A percentile compares a stretch with the other conserved stretches of the same genome.
These are phyloP conservation scores for Caenorhabditis becei DNA, from an alignment of 2,888 invertebrate genomes.

Conservation along the genomic window DNA sequence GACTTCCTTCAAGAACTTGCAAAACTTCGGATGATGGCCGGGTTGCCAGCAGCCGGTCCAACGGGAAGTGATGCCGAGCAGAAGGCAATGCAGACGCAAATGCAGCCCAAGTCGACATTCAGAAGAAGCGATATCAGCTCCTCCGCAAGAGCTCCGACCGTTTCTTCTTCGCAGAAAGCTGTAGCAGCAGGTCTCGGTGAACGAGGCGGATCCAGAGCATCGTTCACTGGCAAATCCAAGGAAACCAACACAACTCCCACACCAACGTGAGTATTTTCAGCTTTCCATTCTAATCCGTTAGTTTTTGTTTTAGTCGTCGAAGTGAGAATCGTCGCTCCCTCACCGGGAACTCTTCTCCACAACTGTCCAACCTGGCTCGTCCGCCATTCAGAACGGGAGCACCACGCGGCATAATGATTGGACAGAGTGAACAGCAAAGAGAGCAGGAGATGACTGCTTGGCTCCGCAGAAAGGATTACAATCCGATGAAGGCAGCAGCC, in stretches of 20 bases:
- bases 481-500: conserved; percentile 94
- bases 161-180: conserved; percentile 56
- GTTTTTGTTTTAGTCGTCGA: conserved; percentile 22
- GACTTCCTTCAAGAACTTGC: conserved; percentile 65
- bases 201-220: conserved; percentile 39
- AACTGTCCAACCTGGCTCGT: conserved; percentile 44
- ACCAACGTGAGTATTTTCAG: conserved; percentile 26
- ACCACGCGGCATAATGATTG: conserved; percentile 56
- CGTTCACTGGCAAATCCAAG: conserved; percentile 39
- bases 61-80: conserved; percentile 44
- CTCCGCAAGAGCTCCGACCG: conserved; percentile 58
- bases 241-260: conserved; percentile 42
- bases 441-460: conserved; percentile 94
- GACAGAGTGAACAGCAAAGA: conserved; percentile 68
- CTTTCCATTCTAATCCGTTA: not conserved
- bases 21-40: conserved; percentile 66
- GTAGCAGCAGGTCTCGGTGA: conserved; percentile 43
- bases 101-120: conserved; percentile 72
- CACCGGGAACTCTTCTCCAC: conserved; percentile 57
- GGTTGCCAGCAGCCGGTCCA: conserved; percentile 54
- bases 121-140: conserved; percentile 58
- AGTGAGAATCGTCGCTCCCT: conserved; percentile 55
- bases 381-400: conserved; percentile 56
- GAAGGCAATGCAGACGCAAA: conserved; percentile 41
- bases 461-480: conserved; percentile 95